Conservation (phyloP, 2,113 vertebrate species). For the Cardinalis cardinalis region DNA sequence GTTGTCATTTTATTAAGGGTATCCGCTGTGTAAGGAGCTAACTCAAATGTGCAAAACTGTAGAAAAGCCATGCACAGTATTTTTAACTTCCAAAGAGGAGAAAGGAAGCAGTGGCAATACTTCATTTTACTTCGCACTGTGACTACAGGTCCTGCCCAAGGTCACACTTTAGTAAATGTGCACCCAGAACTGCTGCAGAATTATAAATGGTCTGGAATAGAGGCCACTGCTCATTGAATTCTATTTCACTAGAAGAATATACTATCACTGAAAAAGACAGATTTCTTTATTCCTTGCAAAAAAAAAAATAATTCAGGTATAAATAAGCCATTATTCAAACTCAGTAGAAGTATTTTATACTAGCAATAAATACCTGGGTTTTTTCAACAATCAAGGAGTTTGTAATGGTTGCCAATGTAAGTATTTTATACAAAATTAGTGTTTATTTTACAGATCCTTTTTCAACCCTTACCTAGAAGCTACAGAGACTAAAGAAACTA, state of each 20-base stretch:
- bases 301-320: conserved; percentile 60
- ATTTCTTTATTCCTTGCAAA: conserved; percentile 75
- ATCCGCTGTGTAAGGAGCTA: conserved; percentile 92
- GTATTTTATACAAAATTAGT: neutral
- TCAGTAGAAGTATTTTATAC: conserved; percentile 14
- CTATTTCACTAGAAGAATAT: conserved; percentile 73
- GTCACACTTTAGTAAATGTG: conserved; percentile 82
- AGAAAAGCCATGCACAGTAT: conserved; percentile 86
- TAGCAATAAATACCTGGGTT: conserved; percentile 5
- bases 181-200: conserved; percentile 73
- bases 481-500: neutral
- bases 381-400: neutral
- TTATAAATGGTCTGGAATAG: conserved; percentile 79
- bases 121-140: conserved; percentile 81
- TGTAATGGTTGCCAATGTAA: neutral
- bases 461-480: neutral
- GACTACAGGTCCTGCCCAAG: conserved; percentile 81
- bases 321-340: conserved; percentile 56
- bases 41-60: conserved; percentile 91
- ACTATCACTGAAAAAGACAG: conserved; percentile 69
- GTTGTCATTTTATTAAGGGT: conserved; percentile 99
- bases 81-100: conserved; percentile 82
- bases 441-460: neutral
- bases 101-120: conserved; percentile 75
- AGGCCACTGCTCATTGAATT: conserved; percentile 77